Evolutionary conservation across 2,113 vertebrate genomes (phyloP).

Genomic region (Podarcis muralis): DNA sequence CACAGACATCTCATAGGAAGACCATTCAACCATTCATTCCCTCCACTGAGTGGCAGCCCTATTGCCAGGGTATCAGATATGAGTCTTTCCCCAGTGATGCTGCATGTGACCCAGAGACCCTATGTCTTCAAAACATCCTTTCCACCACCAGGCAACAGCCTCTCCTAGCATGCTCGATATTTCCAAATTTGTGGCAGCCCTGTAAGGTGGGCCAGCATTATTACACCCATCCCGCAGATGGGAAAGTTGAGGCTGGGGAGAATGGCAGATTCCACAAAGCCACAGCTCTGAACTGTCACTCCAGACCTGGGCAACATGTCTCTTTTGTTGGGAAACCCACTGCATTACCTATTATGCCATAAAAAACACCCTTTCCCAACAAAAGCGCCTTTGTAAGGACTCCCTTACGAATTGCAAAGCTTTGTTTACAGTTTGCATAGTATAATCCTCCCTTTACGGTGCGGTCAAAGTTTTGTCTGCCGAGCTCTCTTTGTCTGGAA

Average conservation of each 20-base stretch:
- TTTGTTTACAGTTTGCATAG: neutral
- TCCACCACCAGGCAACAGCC: neutral
- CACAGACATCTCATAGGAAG: no score
- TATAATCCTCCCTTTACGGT: neutral
- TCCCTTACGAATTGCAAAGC: neutral
- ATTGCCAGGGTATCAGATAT: no score
- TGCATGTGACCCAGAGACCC: no score
- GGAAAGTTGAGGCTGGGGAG: neutral
- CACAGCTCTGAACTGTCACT: neutral
- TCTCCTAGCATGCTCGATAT: neutral
- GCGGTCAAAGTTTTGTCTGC: constrained; percentile 7
- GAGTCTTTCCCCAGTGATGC: no score
- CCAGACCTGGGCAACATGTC: neutral
- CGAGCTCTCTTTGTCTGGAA: neutral
- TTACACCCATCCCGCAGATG: neutral
- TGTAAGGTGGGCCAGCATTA: neutral
- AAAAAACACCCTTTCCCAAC: neutral
- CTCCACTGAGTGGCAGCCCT: no score
- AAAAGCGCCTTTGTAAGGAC: neutral
- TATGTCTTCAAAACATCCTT: no score
- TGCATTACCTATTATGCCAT: neutral
- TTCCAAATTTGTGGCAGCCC: neutral
- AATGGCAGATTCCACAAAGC: neutral
- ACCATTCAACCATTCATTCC: no score
- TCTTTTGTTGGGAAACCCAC: neutral